phyloP scores from a whole-genome alignment of 2,888 invertebrate genomes.

The Epirrhoe alternata region DNA sequence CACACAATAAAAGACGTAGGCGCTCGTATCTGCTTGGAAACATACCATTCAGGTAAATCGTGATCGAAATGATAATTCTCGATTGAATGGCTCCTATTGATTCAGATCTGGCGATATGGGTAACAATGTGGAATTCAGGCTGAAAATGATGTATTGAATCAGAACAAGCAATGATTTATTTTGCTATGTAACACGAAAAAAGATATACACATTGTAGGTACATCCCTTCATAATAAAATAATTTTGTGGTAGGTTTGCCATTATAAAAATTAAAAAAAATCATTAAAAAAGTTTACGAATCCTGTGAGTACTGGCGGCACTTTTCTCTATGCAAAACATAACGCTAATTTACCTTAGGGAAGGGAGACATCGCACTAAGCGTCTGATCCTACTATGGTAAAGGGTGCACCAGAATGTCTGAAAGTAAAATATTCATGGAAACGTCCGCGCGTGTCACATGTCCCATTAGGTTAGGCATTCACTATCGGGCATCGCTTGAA shows the following conservation, averaged over 20 bases:
- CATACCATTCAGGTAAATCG: slow-evolving; percentile 15
- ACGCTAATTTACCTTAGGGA: too few species aligned
- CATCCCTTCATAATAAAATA: too few species aligned
- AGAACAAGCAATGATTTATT: background rate
- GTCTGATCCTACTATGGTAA: background rate
- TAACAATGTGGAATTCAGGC: background rate
- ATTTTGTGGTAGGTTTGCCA: too few species aligned
- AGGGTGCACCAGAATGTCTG: background rate
- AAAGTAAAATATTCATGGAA: background rate
- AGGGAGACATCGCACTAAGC: too few species aligned
- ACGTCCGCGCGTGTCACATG: slow-evolving; percentile 3
- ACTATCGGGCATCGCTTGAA: slow-evolving; percentile 17
- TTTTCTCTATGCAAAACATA: too few species aligned
- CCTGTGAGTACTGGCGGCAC: too few species aligned
- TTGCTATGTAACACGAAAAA: too few species aligned
- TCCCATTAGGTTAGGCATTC: slow-evolving; percentile 12
- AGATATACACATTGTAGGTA: too few species aligned
- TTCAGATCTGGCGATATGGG: slow-evolving; percentile 13
- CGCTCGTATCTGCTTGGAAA: slow-evolving; percentile 10
- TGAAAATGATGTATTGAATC: background rate
- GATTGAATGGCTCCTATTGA: slow-evolving; percentile 24
- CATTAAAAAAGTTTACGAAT: too few species aligned
- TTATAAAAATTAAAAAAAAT: too few species aligned
- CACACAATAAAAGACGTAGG: slow-evolving; percentile 20
- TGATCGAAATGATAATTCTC: slow-evolving; percentile 13